Conservation (phyloP, 1,140 invertebrate genomes). For the Sarcophaga peregrina region DNA sequence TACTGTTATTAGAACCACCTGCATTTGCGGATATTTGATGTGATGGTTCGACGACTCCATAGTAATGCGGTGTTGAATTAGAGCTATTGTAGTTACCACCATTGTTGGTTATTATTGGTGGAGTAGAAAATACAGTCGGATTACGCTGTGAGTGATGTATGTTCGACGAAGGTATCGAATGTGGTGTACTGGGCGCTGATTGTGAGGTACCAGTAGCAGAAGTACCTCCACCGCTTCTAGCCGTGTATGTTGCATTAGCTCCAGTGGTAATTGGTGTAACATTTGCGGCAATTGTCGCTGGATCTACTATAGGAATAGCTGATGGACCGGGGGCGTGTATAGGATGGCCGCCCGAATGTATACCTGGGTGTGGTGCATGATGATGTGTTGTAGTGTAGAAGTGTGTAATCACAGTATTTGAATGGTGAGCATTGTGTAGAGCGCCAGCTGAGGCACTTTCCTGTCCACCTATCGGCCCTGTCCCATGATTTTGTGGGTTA, state of each 20-base stretch:
- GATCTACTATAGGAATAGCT: slow-evolving; percentile 46
- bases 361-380: slow-evolving; percentile 42
- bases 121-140: slow-evolving; percentile 62
- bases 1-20: slow-evolving; percentile 20
- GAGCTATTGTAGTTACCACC: slow-evolving; percentile 56
- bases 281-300: slow-evolving; percentile 35
- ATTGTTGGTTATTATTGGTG: slow-evolving; percentile 49
- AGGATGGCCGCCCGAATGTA: slow-evolving; percentile 27
- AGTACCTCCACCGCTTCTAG: slow-evolving; percentile 46
- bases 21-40: slow-evolving; percentile 49
- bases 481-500: slow-evolving; percentile 15
- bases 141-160: slow-evolving; percentile 50
- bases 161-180: slow-evolving; percentile 42
- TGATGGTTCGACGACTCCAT: slow-evolving; percentile 51
- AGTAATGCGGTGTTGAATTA: slow-evolving; percentile 60
- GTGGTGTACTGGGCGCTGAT: slow-evolving; percentile 63
- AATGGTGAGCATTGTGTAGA: slow-evolving; percentile 45
- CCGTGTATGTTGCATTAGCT: slow-evolving; percentile 11
- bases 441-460: slow-evolving; percentile 34
- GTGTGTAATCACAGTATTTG: slow-evolving; percentile 60
- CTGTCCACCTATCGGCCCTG: slow-evolving; percentile 36
- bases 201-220: slow-evolving; percentile 52
- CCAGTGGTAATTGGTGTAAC: slow-evolving; percentile 38
- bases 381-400: slow-evolving; percentile 51
- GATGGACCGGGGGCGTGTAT: slow-evolving; percentile 45